Evolutionary conservation across 2,888 invertebrate species (phyloP).

Genomic region (Cremastinae sp.): DNA sequence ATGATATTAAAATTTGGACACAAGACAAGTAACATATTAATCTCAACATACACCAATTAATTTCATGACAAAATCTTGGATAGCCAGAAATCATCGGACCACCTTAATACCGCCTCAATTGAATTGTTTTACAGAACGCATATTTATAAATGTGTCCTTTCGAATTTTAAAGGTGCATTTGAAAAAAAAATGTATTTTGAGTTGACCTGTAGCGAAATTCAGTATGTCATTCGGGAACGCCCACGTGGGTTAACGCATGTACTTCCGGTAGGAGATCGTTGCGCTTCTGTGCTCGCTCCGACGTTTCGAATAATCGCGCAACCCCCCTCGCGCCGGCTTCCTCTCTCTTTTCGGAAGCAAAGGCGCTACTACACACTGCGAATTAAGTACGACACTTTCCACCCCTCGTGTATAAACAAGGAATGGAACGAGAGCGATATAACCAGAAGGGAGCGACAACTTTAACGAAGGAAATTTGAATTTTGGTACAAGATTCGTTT

Average conservation of each 20-base stretch:
- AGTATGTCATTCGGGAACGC: slow-evolving; percentile 32
- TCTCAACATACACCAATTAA: too few species aligned
- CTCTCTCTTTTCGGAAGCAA: too few species aligned
- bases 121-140: too few species aligned
- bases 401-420: not conserved
- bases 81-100: too few species aligned
- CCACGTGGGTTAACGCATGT: slow-evolving; percentile 50
- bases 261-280: slow-evolving; percentile 37
- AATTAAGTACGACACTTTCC: slow-evolving; percentile 42
- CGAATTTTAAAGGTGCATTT: too few species aligned
- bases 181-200: too few species aligned
- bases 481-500: slow-evolving; percentile 40
- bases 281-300: slow-evolving; percentile 26
- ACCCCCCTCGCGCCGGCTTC: slow-evolving; percentile 3
- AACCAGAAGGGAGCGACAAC: slow-evolving; percentile 39
- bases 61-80: too few species aligned
- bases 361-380: slow-evolving; percentile 43
- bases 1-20: too few species aligned
- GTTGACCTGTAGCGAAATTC: slow-evolving; percentile 15
- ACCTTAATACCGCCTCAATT: too few species aligned
- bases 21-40: too few species aligned
- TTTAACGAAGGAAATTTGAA: slow-evolving; percentile 57
- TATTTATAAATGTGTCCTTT: too few species aligned
- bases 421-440: slow-evolving; percentile 24
- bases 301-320: slow-evolving; percentile 32